Percentiles rank a stretch among this genome's conserved stretches.
Conservation (phyloP, 2,888 invertebrate species). For the Idaea straminata region DNA sequence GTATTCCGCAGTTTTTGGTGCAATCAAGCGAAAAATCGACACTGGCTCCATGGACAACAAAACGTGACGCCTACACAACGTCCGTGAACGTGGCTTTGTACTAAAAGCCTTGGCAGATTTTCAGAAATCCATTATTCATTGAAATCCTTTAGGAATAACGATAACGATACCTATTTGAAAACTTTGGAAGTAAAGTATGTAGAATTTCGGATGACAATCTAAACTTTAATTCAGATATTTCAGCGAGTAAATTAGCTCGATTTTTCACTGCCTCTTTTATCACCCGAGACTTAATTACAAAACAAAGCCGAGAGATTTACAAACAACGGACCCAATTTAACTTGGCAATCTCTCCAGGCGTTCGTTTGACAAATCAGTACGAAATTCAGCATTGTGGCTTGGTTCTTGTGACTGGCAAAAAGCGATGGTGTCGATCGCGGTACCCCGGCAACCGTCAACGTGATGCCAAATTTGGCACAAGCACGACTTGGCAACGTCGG, state of each 20-base stretch:
- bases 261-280: conserved; percentile 15
- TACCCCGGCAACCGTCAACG: conserved; percentile 48
- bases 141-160: not conserved
- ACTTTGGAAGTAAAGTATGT: not conserved
- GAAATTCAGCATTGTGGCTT: conserved; percentile 37
- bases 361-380: conserved; percentile 38
- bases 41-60: conserved; percentile 25
- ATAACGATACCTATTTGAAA: too few species aligned
- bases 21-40: conserved; percentile 44
- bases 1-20: conserved; percentile 43
- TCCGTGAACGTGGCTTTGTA: conserved; percentile 3
- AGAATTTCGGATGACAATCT: not conserved
- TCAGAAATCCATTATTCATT: too few species aligned
- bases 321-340: conserved; percentile 18
- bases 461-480: conserved; percentile 67
- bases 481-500: conserved; percentile 69
- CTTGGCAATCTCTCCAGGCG: conserved; percentile 26
- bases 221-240: not conserved
- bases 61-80: conserved; percentile 3
- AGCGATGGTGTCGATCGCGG: conserved; percentile 42
- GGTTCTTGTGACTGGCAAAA: conserved; percentile 43
- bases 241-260: conserved; percentile 12
- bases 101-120: not conserved
- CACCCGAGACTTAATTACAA: conserved; percentile 19
- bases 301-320: conserved; percentile 21